Evolutionary conservation across 2,888 invertebrate species (phyloP), one percentile per base, ranked within the genome.

Genomic region (Idaea biselata): DNA sequence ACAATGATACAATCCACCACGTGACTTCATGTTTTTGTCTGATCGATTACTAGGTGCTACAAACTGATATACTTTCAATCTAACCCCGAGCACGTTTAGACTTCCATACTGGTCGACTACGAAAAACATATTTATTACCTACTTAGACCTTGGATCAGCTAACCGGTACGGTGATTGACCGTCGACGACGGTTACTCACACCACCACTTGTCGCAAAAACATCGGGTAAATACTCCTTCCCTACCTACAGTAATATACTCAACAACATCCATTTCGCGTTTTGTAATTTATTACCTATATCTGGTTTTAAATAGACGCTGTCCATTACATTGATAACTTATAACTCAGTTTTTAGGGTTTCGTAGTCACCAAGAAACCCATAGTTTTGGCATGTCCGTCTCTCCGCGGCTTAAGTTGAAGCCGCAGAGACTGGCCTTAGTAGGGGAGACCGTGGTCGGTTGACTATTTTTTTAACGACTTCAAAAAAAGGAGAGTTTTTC

Each of bases 151-250:
- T 84, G 83, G 75, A 77, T 67, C 79, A 78, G 71, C 75, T 79
- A 76, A 83, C 80, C 83, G 82, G 79, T 74, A 76, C 84, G 88
- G 89, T 88, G 86, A 89, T 68, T 88, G 88, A 88, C 88, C 88
- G 84, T 74, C 71, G 74, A 68, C 79, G 87, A 68, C 79, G 87
- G 86, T 87, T 88, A 85, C 84, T 87, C 85, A 86, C 69, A 66
- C 65, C 63, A 59, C 58, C 86, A 81, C 76, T 71, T 73, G 68
- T 73, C 72, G 75, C 76, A 78, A 81, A 82, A 83, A 82, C 68
- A 69, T 70, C 73, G 67, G 68, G 70, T 75, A 76, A 74, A 77
- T 70, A 72, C 61, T 69, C 67, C 55, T 66, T 61, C 58, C 60
- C 56, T 61, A 56, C 55, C 44, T 44, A 59, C 59, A 53, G 11